Evolutionary conservation across 2,888 invertebrate genomes (phyloP), one percentile per base, ranked within the genome.

Genomic region (Gari tellinella): DNA sequence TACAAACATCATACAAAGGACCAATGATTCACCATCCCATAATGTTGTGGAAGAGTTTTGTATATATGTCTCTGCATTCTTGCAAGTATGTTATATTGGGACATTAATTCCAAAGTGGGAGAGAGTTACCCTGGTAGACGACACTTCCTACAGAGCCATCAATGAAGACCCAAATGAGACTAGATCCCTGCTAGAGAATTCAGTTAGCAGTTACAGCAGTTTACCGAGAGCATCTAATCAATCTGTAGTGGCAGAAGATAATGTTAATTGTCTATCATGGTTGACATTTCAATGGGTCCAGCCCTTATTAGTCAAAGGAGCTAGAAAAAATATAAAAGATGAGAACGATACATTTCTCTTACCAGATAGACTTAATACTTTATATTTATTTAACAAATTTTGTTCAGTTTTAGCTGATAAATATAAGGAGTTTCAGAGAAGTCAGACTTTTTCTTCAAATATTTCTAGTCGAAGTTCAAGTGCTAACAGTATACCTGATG

Each of bases 261-360:
- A 95, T 75, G 93, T 93, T 15, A 94, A 94, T 61, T 94, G 94
- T 88, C 87, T 95, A 1, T 96, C 97, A 0, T 95, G 94, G 88
- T 93, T 98, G n/a, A 92, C 95, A 25, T 97, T 98, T 91, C 93
- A 94, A 72, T 98, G 98, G 98, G 97, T 97, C 1, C 94, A 95
- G 78, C 96, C 96, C 1, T 92, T 98, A 64, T 95, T 98, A 92
- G 92, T 72, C 3, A 85, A 84, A 57, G 91, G 91, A 19, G 81
- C 85, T 12, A 76, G 80, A 38, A 78, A 93, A 93, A 31, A 93
- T 93, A 89, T 94, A 95, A 88, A 94, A 94, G 81, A 92, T 56
- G 93, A 87, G n/a, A 79, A 86, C 72, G 90, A 92, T 81, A 64
- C 92, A 31, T 90, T 88, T 75, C 41, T 85, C 19, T 75, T 91